A percentile compares a stretch with the other conserved stretches of the same genome.
phyloP scores from a whole-genome alignment of 2,888 invertebrate genomes.

The Macrosiphum euphorbiae region DNA sequence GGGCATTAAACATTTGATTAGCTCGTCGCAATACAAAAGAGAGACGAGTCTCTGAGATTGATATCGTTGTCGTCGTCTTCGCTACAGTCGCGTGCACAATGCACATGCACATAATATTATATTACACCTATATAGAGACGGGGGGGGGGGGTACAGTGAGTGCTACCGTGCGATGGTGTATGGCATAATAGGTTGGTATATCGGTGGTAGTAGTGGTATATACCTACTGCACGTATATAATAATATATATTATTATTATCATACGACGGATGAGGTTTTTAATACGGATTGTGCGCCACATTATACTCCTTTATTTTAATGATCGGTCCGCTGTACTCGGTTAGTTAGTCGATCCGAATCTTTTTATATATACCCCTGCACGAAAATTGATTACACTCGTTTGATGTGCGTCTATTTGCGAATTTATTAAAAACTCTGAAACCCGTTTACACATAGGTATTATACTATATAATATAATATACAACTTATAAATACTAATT shows the following conservation, averaged over 20 bases:
- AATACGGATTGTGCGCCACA: neutral
- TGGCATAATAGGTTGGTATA: neutral
- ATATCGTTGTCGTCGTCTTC: neutral
- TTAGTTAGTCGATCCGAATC: neutral
- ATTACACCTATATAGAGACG: neutral
- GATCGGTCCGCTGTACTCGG: neutral
- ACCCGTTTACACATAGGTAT: neutral
- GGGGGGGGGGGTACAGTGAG: neutral
- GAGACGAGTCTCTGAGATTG: neutral
- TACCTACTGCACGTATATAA: too few relatives aligned
- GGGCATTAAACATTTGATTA: conserved; percentile 34
- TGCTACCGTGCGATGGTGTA: neutral
- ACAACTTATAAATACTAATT: too few relatives aligned
- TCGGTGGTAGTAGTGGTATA: neutral
- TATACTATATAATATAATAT: too few relatives aligned
- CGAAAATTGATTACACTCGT: conserved; percentile 3
- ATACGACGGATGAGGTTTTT: neutral
- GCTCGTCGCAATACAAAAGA: neutral
- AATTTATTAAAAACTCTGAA: neutral
- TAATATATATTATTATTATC: neutral
- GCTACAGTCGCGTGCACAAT: neutral
- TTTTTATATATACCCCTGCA: neutral
- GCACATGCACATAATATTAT: neutral
- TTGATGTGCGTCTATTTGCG: neutral
- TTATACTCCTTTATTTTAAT: neutral